Base-by-base conservation (phyloP, 92 coral and sea anemone genomes). In the Epizoanthus stellaris region DNA sequence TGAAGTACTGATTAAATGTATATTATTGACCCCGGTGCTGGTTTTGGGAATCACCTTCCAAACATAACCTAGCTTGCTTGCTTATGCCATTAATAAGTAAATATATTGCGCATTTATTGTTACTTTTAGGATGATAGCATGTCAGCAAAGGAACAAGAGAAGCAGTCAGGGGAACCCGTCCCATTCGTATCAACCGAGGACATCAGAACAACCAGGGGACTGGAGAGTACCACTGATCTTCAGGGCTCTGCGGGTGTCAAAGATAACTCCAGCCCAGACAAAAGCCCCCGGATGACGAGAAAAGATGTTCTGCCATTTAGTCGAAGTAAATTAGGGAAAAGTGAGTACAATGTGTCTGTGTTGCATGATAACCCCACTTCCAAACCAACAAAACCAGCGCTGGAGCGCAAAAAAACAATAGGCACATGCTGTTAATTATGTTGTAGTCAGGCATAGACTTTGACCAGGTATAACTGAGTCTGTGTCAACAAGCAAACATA, bases 291-390 rank as follows among this genome's bases (percentile, higher is more conserved):
- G 23, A 25, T 20, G 25, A 62, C 39, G 49, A 76, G 65, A 43
- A 76, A 76, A 25, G 83, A 64, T 43, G 16, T 62, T 4, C 20
- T 40, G 5, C 19, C 5, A 3, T 43, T 79, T 23, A 79, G 47
- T 23, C 83, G 83, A 45, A 63, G 12, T 43, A 79, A 14, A 63
- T 59, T 79, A 1, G 83, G 83, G 14, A 79, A 79, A 45, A 67
- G 83, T 79, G 49, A 79, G 83, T 47, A 45, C 56, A 52, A 3
- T 13, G 12, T 11, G 15, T 52, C 56, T 52, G 56, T 52, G 56
- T 45, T 45, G 52, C 1, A 11, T 45, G 52, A 45, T 30, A 30
- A 30, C 36, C 36, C 36, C 36, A 30, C 36, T 30, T 30, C 36
- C 0, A 30, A 30, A 30, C 36, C 1, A 30, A 30, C 36, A 1